Percentiles rank a stretch among this genome's conserved stretches.
These are phyloP conservation scores for Tupaia chinensis DNA, from an alignment of 2,113 vertebrate genomes.

Conservation along the genomic window DNA sequence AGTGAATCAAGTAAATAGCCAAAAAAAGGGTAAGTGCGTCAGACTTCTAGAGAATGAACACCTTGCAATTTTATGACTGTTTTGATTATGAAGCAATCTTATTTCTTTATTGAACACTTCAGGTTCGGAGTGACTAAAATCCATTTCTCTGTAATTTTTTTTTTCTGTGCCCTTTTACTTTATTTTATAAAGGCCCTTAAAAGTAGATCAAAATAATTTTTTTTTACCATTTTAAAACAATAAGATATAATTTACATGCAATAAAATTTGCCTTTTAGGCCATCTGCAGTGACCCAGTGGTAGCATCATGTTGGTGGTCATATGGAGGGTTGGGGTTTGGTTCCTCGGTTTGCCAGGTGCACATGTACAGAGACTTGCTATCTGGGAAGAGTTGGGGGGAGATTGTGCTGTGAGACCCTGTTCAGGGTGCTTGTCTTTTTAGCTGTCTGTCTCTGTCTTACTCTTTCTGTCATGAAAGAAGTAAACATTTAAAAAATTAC, in stretches of 20 bases:
- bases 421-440: too few relatives aligned
- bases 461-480: too few relatives aligned
- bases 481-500: neutral
- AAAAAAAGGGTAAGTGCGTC: conserved; percentile 84
- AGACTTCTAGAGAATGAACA: neutral
- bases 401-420: too few relatives aligned
- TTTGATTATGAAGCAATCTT: neutral
- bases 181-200: neutral
- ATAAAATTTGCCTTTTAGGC: neutral
- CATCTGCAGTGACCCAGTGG: too few relatives aligned
- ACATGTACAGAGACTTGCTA: too few relatives aligned
- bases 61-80: neutral
- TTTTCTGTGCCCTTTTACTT: neutral
- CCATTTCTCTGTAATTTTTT: neutral
- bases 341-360: too few relatives aligned
- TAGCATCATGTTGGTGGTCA: too few relatives aligned
- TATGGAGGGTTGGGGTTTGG: too few relatives aligned
- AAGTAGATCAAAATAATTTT: neutral
- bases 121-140: neutral
- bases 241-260: neutral
- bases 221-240: neutral
- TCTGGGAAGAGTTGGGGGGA: too few relatives aligned
- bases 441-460: too few relatives aligned
- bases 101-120: neutral
- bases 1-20: conserved; percentile 71